phyloP scores from a whole-genome alignment of 2,113 vertebrate genomes.

The Dermatemys mawii region DNA sequence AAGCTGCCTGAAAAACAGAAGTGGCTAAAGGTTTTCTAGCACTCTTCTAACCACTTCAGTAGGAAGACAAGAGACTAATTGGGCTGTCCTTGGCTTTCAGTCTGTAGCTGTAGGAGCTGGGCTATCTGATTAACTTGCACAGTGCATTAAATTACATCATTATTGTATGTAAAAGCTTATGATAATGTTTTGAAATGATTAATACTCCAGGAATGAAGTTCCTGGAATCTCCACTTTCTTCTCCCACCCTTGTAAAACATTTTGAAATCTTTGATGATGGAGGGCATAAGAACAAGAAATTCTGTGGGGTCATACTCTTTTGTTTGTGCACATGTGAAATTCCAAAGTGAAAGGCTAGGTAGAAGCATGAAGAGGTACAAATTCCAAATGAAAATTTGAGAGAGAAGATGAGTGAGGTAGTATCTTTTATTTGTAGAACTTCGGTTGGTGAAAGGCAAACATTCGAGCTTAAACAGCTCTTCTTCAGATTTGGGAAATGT shows the following conservation, averaged over 20 bases:
- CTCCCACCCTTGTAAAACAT: background rate
- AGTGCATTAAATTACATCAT: background rate
- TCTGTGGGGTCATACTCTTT: background rate
- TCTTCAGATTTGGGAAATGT: background rate
- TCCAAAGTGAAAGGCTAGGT: background rate
- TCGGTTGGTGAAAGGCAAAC: background rate
- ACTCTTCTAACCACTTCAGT: background rate
- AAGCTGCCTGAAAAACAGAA: too few relatives aligned
- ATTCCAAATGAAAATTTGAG: background rate
- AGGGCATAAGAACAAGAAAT: background rate
- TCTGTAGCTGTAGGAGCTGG: background rate
- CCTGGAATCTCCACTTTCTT: background rate
- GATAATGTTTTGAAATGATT: background rate
- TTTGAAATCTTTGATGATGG: background rate
- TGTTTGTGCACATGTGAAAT: background rate
- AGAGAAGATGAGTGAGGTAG: background rate
- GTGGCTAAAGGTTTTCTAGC: too few relatives aligned
- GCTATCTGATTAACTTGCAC: background rate
- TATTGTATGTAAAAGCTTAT: background rate
- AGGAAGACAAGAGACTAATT: background rate
- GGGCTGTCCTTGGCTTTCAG: background rate
- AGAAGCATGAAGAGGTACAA: background rate
- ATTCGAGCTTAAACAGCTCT: background rate
- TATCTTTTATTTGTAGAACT: background rate
- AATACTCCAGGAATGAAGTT: background rate